Base-by-base conservation (phyloP, 2,888 invertebrate species). In the Sinotaia quadrata region DNA sequence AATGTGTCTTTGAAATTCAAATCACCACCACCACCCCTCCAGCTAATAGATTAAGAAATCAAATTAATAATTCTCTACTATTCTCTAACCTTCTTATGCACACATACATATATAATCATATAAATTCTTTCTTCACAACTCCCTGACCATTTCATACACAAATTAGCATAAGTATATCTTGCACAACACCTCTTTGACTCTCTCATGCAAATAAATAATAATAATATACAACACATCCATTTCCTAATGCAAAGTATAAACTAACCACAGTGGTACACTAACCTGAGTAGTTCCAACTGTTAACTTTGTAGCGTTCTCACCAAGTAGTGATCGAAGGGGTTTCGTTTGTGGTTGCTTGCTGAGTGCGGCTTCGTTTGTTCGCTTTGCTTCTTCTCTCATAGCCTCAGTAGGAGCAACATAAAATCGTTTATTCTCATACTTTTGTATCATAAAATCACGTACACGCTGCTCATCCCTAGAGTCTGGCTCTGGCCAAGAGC, bases 371-470 rank as follows among this genome's bases (percentile, higher is more conserved):
- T 85, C 84, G 71, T 88, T 88, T 76, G 80, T 78, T 47, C 77
- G 77, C 58, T 80, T 75, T 2, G 87, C 87, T 57, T 87, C 87
- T 36, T 88, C 88, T 65, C 85, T 84, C 76, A 88, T 83, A 18
- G 86, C 80, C 37, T 88, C 88, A 27, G 88, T 87, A 2, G 90
- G 90, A 47, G 90, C 90, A 34, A 90, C 88, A 79, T 90, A 90
- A 88, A 89, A 91, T 86, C 95, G 92, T 87, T 96, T 96, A 85
- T 94, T 92, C 88, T 98, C 98, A 87, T 98, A 98, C 89, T 97
- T 98, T 85, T 96, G 94, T 65, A 93, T 92, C 95, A 97, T 95
- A 84, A 96, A 93, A 89, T 97, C 96, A 87, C 94, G 93, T 84
- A 97, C 93, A 88, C 94, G 93, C 89, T 95, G 94, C 89, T 96